These are phyloP conservation scores for Drosophila arizonae DNA, from an alignment of 1,140 invertebrate genomes.

Conservation along the genomic window DNA sequence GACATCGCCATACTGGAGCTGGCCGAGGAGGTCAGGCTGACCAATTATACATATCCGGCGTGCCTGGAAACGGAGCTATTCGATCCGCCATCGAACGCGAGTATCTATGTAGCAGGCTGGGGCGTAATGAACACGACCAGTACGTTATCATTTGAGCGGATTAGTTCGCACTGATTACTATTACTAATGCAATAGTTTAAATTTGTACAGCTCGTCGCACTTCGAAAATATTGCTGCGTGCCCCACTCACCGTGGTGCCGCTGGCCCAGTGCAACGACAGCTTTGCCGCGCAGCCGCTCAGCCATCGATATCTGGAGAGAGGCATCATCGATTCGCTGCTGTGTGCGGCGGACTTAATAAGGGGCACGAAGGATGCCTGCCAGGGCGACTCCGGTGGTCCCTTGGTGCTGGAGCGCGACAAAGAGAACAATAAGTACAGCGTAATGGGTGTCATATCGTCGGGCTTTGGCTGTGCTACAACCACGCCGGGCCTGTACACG, in stretches of 20 bases:
- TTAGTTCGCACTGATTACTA: too few species aligned
- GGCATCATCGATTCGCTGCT: conserved; percentile 81
- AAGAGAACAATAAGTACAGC: conserved; percentile 43
- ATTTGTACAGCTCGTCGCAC: conserved; percentile 33
- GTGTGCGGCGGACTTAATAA: conserved; percentile 84
- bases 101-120: conserved; percentile 69
- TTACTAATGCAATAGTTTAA: too few species aligned
- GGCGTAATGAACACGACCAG: conserved; percentile 62
- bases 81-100: conserved; percentile 50
- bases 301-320: conserved; percentile 15
- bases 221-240: conserved; percentile 66
- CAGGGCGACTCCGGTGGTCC: conserved; percentile 88
- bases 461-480: conserved; percentile 86
- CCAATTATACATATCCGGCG: conserved; percentile 45
- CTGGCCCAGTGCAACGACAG: conserved; percentile 50
- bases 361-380: conserved; percentile 85
- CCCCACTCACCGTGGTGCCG: conserved; percentile 51
- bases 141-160: conserved; percentile 26
- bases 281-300: conserved; percentile 28
- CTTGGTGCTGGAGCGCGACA: conserved; percentile 82
- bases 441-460: conserved; percentile 86
- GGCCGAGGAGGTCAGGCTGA: conserved; percentile 29
- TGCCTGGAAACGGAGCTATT: conserved; percentile 56
- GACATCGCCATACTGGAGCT: conserved; percentile 74
- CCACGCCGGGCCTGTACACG: conserved; percentile 87